phyloP scores from a whole-genome alignment of 2,113 vertebrate species.

The Mus spicilegus region DNA sequence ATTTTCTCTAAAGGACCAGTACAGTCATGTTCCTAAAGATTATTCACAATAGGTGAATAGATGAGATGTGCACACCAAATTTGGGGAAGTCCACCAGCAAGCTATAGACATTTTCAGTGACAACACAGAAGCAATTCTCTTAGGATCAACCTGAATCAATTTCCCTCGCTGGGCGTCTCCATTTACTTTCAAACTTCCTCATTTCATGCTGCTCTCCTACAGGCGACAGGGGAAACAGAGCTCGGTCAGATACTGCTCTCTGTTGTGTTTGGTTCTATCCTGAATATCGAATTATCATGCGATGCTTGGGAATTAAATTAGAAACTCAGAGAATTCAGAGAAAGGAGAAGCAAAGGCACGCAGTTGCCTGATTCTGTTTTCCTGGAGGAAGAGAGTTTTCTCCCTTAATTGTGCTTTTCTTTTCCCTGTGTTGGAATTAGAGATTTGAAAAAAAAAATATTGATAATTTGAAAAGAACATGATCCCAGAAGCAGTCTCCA shows the following conservation, averaged over 20 bases:
- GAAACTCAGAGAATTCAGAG: conserved; percentile 10
- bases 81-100: neutral
- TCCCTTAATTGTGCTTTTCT: neutral
- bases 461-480: neutral
- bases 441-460: neutral
- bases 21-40: neutral
- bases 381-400: neutral
- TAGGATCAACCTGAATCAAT: neutral
- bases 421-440: neutral
- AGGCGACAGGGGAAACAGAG: conserved; percentile 30
- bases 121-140: neutral
- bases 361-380: neutral
- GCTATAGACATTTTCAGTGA: neutral
- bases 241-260: conserved; percentile 64
- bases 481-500: neutral
- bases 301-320: conserved; percentile 39
- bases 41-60: neutral
- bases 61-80: neutral
- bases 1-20: neutral
- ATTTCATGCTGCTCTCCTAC: conserved; percentile 5
- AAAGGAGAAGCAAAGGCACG: neutral
- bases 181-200: conserved; percentile 37
- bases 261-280: neutral
- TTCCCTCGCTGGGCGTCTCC: conserved; percentile 41
- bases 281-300: conserved; percentile 55